These are phyloP conservation scores for Endotricha flammealis DNA, from an alignment of 2,888 invertebrate species.

Conservation along the genomic window DNA sequence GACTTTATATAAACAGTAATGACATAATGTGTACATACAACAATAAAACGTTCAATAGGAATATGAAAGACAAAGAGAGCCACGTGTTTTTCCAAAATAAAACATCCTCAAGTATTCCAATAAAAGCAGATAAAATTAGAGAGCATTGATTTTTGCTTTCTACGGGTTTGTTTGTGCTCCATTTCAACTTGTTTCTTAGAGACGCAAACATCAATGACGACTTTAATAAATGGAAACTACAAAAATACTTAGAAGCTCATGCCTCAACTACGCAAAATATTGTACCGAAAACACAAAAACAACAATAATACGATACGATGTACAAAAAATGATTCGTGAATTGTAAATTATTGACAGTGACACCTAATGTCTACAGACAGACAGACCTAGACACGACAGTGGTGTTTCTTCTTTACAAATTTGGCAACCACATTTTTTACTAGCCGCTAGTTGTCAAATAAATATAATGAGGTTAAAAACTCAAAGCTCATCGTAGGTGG, in stretches of 20 bases:
- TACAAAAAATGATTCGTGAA: too few relatives aligned
- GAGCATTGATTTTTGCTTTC: constrained; percentile 43
- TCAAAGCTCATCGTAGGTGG: too few relatives aligned
- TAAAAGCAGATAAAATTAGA: constrained; percentile 42
- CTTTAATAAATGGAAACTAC: background rate
- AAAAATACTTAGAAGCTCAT: background rate
- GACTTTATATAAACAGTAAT: constrained; percentile 5
- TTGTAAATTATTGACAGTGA: too few relatives aligned
- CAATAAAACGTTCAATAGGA: constrained; percentile 46
- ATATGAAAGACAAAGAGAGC: constrained; percentile 53
- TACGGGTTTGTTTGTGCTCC: constrained; percentile 37
- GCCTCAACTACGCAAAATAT: background rate
- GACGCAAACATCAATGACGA: constrained; percentile 45
- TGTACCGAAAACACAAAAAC: too few relatives aligned
- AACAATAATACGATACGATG: too few relatives aligned
- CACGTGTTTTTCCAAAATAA: constrained; percentile 65
- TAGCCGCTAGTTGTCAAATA: too few relatives aligned
- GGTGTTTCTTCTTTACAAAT: too few relatives aligned
- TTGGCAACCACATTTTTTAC: too few relatives aligned
- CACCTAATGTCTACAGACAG: too few relatives aligned
- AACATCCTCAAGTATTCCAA: constrained; percentile 60
- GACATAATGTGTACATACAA: constrained; percentile 47
- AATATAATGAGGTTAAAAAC: too few relatives aligned
- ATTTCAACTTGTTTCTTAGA: constrained; percentile 49
- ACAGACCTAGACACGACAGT: too few relatives aligned